Conservation (phyloP, 92 coral and sea anemone species). For the Blastomussa wellsi region DNA sequence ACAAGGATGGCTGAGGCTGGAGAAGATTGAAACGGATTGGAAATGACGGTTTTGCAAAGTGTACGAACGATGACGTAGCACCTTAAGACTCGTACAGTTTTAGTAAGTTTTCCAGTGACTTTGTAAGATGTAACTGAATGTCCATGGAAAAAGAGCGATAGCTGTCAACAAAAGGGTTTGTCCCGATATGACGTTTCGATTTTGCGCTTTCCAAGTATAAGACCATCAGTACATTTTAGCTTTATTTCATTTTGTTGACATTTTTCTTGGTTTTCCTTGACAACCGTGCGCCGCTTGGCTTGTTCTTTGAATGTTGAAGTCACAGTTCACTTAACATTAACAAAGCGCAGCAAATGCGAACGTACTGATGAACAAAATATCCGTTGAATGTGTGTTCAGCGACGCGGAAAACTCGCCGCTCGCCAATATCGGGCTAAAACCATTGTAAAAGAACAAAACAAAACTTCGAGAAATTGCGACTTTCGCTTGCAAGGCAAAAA, state of each 20-base stretch:
- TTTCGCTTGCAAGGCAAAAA: background rate
- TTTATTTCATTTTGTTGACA: background rate
- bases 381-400: background rate
- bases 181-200: no score
- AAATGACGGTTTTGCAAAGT: no score
- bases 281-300: background rate
- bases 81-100: no score
- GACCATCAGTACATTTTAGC: no score
- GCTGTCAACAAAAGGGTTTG: no score
- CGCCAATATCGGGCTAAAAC: background rate
- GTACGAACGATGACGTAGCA: no score
- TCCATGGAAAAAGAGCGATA: no score
- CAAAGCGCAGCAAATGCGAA: background rate
- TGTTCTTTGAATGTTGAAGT: background rate
- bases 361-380: background rate
- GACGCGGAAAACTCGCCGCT: slow-evolving; percentile 21
- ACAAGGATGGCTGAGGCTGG: no score
- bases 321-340: slow-evolving; percentile 13
- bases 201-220: background rate
- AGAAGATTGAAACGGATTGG: no score
- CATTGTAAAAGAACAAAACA: background rate
- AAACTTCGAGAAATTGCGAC: background rate
- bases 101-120: no score
- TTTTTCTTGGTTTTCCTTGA: background rate
- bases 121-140: no score